phyloP scores from a whole-genome alignment of 1,140 invertebrate species.

The Semibalanus balanoides region DNA sequence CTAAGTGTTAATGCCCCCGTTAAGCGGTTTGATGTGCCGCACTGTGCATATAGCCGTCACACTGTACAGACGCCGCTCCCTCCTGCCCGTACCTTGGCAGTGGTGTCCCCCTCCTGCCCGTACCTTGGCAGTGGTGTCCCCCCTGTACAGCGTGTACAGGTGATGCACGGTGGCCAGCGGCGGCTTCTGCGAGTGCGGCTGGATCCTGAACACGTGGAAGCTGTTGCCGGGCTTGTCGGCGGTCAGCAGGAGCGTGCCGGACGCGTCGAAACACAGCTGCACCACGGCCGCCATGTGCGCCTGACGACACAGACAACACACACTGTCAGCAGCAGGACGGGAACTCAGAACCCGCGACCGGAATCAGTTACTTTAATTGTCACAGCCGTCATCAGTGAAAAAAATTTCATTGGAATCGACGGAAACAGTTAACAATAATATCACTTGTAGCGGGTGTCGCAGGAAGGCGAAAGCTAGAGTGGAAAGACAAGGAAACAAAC shows the following conservation, averaged over 20 bases:
- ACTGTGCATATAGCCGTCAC: too few species aligned
- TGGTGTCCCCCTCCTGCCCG: slow-evolving; percentile 22
- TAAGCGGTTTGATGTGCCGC: too few species aligned
- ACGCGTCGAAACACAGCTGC: slow-evolving; percentile 79
- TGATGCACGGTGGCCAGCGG: slow-evolving; percentile 85
- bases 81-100: slow-evolving; percentile 45
- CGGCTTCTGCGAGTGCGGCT: slow-evolving; percentile 78
- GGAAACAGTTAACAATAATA: too few species aligned
- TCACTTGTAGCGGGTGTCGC: too few species aligned
- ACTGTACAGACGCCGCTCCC: too few species aligned
- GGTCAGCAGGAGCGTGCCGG: slow-evolving; percentile 78
- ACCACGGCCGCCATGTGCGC: slow-evolving; percentile 63
- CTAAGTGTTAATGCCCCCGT: too few species aligned
- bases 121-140: slow-evolving; percentile 62
- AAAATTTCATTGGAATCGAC: too few species aligned
- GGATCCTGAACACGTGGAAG: slow-evolving; percentile 88
- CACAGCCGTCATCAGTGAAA: too few species aligned
- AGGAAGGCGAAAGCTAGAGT: too few species aligned
- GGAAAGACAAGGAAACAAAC: too few species aligned
- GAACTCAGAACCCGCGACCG: too few species aligned
- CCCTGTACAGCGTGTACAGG: slow-evolving; percentile 82
- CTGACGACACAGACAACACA: slow-evolving; percentile 8
- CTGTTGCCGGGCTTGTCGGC: slow-evolving; percentile 87
- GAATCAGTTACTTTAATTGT: too few species aligned
- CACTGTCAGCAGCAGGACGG: neutral